These are phyloP conservation scores for Drosophila anomalipes DNA, from an alignment of 2,888 invertebrate species.

Conservation along the genomic window DNA sequence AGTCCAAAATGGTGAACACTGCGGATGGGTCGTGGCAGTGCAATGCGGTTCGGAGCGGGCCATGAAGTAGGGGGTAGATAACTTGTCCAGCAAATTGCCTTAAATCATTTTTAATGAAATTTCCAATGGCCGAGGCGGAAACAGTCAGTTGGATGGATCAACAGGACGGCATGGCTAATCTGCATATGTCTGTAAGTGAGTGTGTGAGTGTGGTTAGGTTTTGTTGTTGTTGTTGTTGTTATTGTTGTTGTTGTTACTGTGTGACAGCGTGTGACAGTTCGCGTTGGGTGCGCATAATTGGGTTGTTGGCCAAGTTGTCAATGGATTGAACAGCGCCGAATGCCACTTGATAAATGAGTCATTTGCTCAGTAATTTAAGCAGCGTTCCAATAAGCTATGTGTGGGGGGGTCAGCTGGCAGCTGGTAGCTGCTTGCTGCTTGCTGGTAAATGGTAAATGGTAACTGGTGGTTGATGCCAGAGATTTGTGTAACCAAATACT, in stretches of 20 bases:
- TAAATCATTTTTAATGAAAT: constrained; percentile 80
- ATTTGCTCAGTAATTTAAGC: constrained; percentile 80
- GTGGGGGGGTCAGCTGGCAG: constrained; percentile 36
- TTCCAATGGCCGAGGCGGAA: constrained; percentile 41
- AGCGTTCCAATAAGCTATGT: constrained; percentile 67
- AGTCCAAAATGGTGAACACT: constrained; percentile 1
- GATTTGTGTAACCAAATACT: constrained; percentile 79
- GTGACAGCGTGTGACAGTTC: constrained; percentile 59
- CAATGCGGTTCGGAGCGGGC: background rate
- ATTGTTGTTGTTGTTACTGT: constrained; percentile 13
- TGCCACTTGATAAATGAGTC: constrained; percentile 77
- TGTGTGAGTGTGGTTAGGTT: constrained; percentile 9
- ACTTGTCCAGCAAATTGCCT: constrained; percentile 63
- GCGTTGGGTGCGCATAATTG: constrained; percentile 58
- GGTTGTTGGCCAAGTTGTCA: constrained; percentile 62
- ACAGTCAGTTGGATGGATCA: constrained; percentile 17
- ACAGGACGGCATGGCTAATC: constrained; percentile 54
- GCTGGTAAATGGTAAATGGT: constrained; percentile 5
- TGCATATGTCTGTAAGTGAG: constrained; percentile 19
- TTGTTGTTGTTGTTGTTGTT: constrained; percentile 12
- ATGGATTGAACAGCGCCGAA: constrained; percentile 51
- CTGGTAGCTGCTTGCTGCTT: constrained; percentile 13
- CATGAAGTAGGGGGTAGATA: constrained; percentile 8
- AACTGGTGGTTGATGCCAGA: constrained; percentile 21
- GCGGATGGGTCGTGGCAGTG: background rate